Base-by-base conservation (phyloP, 2,113 vertebrate genomes). In the Colinus virginianus region DNA sequence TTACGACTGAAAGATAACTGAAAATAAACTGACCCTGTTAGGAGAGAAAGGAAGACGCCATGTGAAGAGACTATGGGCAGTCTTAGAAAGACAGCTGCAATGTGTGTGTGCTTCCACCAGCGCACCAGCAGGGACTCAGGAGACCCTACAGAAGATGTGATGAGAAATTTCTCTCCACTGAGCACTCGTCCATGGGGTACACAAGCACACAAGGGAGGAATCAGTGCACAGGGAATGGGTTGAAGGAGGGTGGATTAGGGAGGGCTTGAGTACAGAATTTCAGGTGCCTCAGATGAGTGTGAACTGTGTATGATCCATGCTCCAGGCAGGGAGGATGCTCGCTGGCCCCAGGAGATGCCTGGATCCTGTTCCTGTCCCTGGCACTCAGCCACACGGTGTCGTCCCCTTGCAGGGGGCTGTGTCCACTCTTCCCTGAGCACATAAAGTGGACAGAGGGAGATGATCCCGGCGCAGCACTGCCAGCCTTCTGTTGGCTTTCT, bases 401-500 rank as follows among this genome's bases (percentile, higher is more conserved):
- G 43, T 66, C 34, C 51, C 46, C 19, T 11, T 40, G 9, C 0
- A 76, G 34, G 4, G 7, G 15, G 4, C 51, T 34, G 70, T 85
- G 68, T 38, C 8, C 1, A 4, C 6, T 7, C 72, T 49, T 22
- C 8, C 4, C 36, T 40, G 28, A 53, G 63, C 62, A 67, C 49
- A 16, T 2, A 5, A 51, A 78, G 51, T 11, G 84, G 25, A 67
- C 12, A 85, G 51, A 74, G 64, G 26, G 26, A 79, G 53, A 90
- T 72, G 34, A 87, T 23, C 51, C 64, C 9, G 40, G 85, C 32
- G 77, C 38, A 72, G 76, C 71, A 56, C 56, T 80, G 79, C 51
- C 62, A 58, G 19, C 25, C 63, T 67, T 85, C 7, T 48, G 34
- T 46, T 64, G 25, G 79, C 90, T 91, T 93, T 94, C 95, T 93